Base-by-base conservation (phyloP, 2,113 vertebrate species). In the Shinisaurus crocodilurus region DNA sequence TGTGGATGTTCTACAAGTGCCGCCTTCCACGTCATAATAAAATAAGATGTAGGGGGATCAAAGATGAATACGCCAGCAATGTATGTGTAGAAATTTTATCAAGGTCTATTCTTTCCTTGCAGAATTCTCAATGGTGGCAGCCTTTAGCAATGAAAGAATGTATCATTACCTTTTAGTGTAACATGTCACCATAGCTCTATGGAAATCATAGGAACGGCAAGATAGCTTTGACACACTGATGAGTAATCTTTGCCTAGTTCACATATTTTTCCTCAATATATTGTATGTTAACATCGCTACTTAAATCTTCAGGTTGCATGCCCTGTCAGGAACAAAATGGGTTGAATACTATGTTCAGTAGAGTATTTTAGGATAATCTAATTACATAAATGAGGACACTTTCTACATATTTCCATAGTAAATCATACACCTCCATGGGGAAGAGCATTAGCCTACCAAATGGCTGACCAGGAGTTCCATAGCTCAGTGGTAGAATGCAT, bases 101-200 rank as follows among this genome's bases (percentile, higher is more conserved):
- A 75, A 75, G 54, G 32, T 37, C 40, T 84, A 16, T 85, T 84
- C 81, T 65, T 85, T 77, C 34, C 37, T 85, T 85, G 32, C 32
- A 89, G 72, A 85, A 85, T 76, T 77, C 81, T 89, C 72, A 37
- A 54, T 85, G 43, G 72, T 89, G 82, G 70, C 82, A 89, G 82
- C 15, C 25, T 13, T 89, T 67, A 76, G 82, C 25, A 50, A 85
- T 84, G 43, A 85, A 85, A 89, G 70, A 75, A 75, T 89, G 34
- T 37, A 85, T 85, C 57, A 77, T 85, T 89, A 84, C 84, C 54
- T 76, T 75, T 89, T 75, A 84, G 54, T n/a, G 32, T 75, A 84
- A 89, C 65, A 29, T 84, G 54, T 76, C 54, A 84, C 50, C 37
- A 70, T 69, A 81, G 63, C 77, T 81, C 63, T 81, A 37, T 65